phyloP scores from a whole-genome alignment of 1,140 invertebrate species.

The Cheumatopsyche charites region DNA sequence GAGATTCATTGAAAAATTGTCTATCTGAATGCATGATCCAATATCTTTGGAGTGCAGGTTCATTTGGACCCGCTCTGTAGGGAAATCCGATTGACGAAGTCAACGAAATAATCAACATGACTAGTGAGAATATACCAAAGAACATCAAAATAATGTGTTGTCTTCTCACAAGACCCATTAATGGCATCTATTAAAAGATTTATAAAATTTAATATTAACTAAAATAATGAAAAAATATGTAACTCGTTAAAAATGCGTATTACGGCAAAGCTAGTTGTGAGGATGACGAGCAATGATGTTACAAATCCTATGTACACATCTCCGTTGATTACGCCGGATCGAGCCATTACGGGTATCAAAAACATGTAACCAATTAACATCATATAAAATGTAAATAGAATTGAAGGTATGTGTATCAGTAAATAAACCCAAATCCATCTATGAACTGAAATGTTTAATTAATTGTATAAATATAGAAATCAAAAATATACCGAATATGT shows the following conservation, averaged over 20 bases:
- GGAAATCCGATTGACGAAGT: slow-evolving; percentile 37
- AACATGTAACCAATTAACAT: slow-evolving; percentile 39
- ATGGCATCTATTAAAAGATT: slow-evolving; percentile 34
- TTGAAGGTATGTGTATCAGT: slow-evolving; percentile 31
- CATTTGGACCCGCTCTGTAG: slow-evolving; percentile 37
- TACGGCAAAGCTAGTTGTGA: slow-evolving; percentile 35
- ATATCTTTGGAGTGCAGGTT: slow-evolving; percentile 41
- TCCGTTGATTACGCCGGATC: slow-evolving; percentile 44
- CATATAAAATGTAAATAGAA: slow-evolving; percentile 39
- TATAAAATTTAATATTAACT: neutral
- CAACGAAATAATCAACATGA: slow-evolving; percentile 39
- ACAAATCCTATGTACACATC: slow-evolving; percentile 44
- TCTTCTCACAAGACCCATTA: slow-evolving; percentile 36
- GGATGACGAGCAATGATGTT: slow-evolving; percentile 20
- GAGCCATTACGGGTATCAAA: slow-evolving; percentile 44
- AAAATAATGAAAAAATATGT: neutral
- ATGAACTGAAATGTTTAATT: slow-evolving; percentile 38
- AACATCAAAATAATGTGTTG: slow-evolving; percentile 30
- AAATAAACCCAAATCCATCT: slow-evolving; percentile 46
- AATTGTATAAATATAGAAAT: neutral
- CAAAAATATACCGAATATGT: neutral
- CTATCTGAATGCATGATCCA: slow-evolving; percentile 46
- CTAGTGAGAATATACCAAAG: slow-evolving; percentile 25
- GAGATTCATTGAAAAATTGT: slow-evolving; percentile 37
- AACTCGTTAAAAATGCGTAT: too few species aligned